Evolutionary conservation across 2,888 invertebrate genomes (phyloP).

Genomic region (Drosophila sordidula): DNA sequence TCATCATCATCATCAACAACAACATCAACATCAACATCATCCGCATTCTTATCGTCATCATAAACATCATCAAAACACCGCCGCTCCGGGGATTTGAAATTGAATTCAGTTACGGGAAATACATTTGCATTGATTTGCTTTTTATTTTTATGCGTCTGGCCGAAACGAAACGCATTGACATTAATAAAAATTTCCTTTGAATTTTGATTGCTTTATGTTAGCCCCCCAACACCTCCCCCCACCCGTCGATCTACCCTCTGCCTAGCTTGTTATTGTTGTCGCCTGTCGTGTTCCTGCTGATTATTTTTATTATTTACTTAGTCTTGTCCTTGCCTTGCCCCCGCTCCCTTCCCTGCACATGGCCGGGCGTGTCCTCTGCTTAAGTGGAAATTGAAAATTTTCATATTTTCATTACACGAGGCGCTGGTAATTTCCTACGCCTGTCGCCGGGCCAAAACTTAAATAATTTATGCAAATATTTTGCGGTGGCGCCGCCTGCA

Average conservation of each 20-base stretch:
- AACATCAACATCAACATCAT: slow-evolving; percentile 13
- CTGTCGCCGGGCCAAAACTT: slow-evolving; percentile 45
- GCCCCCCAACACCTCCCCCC: neutral
- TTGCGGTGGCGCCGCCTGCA: slow-evolving; percentile 59
- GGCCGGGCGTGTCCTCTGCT: slow-evolving; percentile 39
- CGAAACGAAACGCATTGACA: slow-evolving; percentile 71
- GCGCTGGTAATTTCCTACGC: slow-evolving; percentile 58
- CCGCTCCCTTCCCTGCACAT: slow-evolving; percentile 2
- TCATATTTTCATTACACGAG: slow-evolving; percentile 73
- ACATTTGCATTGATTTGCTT: slow-evolving; percentile 80
- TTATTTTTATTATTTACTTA: slow-evolving; percentile 79
- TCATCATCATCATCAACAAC: slow-evolving; percentile 16
- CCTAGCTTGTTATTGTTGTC: slow-evolving; percentile 58
- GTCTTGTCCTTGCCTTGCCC: slow-evolving; percentile 43
- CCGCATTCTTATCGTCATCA: slow-evolving; percentile 35
- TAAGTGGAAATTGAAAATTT: slow-evolving; percentile 77
- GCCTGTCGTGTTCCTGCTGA: slow-evolving; percentile 52
- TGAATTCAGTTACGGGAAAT: slow-evolving; percentile 79
- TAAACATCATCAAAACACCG: slow-evolving; percentile 32
- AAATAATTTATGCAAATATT: slow-evolving; percentile 78
- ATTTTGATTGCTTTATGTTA: slow-evolving; percentile 78
- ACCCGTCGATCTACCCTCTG: neutral
- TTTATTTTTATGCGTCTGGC: slow-evolving; percentile 73
- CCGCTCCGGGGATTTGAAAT: slow-evolving; percentile 68
- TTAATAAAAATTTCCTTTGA: slow-evolving; percentile 82